Evolutionary conservation across 2,888 invertebrate species (phyloP), one percentile per base, ranked within the genome.

Genomic region (Habroteleia sp.): DNA sequence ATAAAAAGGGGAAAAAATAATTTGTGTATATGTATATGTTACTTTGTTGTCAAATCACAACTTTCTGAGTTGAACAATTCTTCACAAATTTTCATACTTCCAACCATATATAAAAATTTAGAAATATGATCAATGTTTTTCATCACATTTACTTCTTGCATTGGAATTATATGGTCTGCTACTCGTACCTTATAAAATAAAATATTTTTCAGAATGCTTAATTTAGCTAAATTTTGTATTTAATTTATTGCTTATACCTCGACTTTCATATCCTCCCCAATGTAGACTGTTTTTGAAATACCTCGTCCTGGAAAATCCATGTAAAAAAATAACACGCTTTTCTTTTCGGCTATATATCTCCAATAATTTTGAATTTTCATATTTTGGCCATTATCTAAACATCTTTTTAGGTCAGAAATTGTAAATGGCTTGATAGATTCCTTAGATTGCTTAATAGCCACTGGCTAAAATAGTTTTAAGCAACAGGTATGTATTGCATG

Each of bases 291-390:
- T 37, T 29, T 62, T 13, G 48, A 11, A 62, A 62, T 39, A n/a
- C 60, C 60, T 35, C 27, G 14, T 11, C 37, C 44, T 3, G 37
- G 13, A 17, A n/a, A 4, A 17, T 48, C 46, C 3, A 62, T 10
- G 5, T 48, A 62, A 13, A 62, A 62, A 48, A 62, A 62, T 8
- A 62, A 7, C 2, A 62, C 37, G n/a, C 17, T 29, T 29, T 27
- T 62, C 0, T 46, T 39, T 20, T 62, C 48, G 1, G 29, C 16
- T 6, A 62, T 8, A 20, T 62, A 48, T 13, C 20, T 35, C 60
- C 60, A 62, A 5, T 2, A 46, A 27, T 5, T 10, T 13, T 62
- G 60, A 11, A 62, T 48, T 7, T 8, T 37, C 60, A 62, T 46
- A 2, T 29, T 29, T 29, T 48, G 35, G 4, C 60, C 37, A 3